phyloP scores from a whole-genome alignment of 35 echinoderm and acorn worm genomes.

The Strongylocentrotus purpuratus region DNA sequence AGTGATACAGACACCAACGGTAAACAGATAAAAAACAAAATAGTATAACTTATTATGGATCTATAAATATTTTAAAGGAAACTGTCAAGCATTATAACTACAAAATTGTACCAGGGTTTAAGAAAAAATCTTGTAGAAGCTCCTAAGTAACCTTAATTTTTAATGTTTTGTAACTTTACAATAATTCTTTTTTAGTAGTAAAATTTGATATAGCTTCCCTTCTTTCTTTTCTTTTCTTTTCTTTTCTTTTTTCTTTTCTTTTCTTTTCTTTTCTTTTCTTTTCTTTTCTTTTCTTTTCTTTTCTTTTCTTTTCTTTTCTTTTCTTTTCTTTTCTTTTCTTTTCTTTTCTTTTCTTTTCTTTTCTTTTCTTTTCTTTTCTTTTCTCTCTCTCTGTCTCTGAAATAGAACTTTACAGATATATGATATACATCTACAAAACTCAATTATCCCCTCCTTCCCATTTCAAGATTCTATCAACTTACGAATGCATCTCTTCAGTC shows the following conservation, averaged over 20 bases:
- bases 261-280: neutral
- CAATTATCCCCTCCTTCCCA: no score
- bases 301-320: neutral
- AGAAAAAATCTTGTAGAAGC: no score
- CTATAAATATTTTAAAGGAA: no score
- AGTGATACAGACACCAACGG: no score
- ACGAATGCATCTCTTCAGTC: conserved; percentile 35
- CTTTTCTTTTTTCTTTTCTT: neutral
- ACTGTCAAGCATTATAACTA: no score
- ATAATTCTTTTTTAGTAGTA: no score
- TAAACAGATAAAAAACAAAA: no score
- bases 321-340: neutral
- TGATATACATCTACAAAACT: neutral
- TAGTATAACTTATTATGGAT: no score
- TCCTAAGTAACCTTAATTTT: no score
- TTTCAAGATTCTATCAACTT: neutral
- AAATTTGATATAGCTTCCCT: no score
- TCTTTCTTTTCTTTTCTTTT: neutral
- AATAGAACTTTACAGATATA: neutral
- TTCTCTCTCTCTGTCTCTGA: neutral
- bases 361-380: neutral
- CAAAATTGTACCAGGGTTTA: no score
- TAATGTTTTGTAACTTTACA: no score
- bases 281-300: neutral
- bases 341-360: neutral